A percentile compares a stretch with the other conserved stretches of the same genome.
Conservation (phyloP, 2,888 invertebrate genomes). For the Gastracanthus pulcherrimus region DNA sequence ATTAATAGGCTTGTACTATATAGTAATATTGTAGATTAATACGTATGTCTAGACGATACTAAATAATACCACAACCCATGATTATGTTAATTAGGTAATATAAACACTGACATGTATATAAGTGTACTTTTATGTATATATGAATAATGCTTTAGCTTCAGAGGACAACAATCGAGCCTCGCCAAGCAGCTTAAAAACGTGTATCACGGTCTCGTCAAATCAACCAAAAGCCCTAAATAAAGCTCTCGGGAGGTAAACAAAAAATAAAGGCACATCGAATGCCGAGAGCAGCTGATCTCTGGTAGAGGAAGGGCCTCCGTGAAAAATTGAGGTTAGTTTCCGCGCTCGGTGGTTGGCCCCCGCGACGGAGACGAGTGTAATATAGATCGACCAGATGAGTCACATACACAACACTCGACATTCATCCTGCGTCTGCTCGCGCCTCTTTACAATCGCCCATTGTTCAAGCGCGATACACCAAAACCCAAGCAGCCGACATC, state of each 20-base stretch:
- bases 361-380: constrained; percentile 27
- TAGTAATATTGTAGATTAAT: too few species aligned
- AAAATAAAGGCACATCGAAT: background rate
- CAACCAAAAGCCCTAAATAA: background rate
- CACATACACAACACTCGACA: constrained; percentile 2
- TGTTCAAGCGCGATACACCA: background rate
- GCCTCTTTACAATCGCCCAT: background rate
- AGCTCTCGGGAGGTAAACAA: background rate
- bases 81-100: too few species aligned
- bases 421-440: background rate
- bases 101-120: too few species aligned
- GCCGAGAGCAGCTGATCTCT: constrained; percentile 43
- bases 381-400: constrained; percentile 31
- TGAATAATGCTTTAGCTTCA: too few species aligned
- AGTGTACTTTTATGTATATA: too few species aligned
- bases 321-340: constrained; percentile 54
- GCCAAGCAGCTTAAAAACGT: too few species aligned
- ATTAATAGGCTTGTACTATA: too few species aligned
- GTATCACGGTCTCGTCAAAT: too few species aligned
- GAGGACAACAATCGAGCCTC: too few species aligned
- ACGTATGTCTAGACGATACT: too few species aligned
- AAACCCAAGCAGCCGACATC: background rate
- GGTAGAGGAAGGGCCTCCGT: constrained; percentile 3
- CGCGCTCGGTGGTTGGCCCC: constrained; percentile 35
- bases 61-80: too few species aligned